Conservation (phyloP, 2,113 vertebrate species). For the Motacilla tschutschensis region DNA sequence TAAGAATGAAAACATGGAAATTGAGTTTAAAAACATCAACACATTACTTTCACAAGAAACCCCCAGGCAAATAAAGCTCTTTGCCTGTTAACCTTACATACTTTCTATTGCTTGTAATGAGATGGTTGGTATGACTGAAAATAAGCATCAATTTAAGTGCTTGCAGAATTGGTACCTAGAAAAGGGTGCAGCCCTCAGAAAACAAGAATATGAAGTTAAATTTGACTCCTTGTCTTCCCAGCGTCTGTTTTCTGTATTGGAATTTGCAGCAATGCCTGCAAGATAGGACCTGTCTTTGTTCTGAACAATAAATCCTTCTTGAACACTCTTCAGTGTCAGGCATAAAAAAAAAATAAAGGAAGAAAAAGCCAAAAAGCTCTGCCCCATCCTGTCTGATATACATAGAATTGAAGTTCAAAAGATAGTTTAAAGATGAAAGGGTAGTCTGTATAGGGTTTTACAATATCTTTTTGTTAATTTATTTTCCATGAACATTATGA, state of each 20-base stretch:
- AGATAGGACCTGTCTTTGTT: not conserved
- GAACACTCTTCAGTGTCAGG: not conserved
- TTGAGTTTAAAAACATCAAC: not conserved
- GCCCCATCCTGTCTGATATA: not conserved
- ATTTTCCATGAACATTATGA: not conserved
- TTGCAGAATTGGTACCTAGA: not conserved
- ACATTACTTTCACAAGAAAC: not conserved
- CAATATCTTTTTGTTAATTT: not conserved
- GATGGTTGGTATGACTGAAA: not conserved
- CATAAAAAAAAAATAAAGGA: not conserved
- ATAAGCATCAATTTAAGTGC: not conserved
- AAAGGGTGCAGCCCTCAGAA: not conserved
- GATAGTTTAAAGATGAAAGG: not conserved
- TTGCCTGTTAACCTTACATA: not conserved
- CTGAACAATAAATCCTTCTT: not conserved
- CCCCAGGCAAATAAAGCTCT: not conserved
- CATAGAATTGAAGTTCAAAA: not conserved
- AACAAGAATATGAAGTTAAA: not conserved
- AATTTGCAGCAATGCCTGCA: not conserved
- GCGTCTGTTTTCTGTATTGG: not conserved
- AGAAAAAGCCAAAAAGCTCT: fast-evolving
- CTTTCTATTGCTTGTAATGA: not conserved
- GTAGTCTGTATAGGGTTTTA: not conserved
- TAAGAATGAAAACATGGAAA: not conserved
- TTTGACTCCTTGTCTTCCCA: not conserved